These are phyloP conservation scores for Syritta pipiens DNA, from an alignment of 2,888 invertebrate species.

Conservation along the genomic window DNA sequence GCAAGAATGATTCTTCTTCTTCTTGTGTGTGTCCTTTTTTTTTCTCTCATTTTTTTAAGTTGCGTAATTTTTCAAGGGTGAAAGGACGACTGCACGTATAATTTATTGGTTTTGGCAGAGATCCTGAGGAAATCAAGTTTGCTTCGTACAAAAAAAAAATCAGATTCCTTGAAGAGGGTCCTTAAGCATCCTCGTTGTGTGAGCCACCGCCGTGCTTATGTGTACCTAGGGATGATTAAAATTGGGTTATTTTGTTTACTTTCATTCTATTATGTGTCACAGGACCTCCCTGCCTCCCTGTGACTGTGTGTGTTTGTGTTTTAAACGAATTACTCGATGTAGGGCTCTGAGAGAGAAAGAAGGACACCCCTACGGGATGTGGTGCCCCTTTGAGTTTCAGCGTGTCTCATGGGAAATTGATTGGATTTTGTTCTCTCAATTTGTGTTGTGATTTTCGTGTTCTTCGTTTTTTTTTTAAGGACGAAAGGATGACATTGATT, in stretches of 20 bases:
- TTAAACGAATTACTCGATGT: slow-evolving; percentile 47
- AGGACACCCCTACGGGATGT: slow-evolving; percentile 25
- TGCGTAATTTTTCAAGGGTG: slow-evolving; percentile 57
- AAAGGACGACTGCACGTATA: slow-evolving; percentile 36
- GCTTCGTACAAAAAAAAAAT: slow-evolving; percentile 7
- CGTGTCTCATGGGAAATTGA: slow-evolving; percentile 56
- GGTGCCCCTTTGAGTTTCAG: not conserved
- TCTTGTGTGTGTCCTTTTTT: not conserved
- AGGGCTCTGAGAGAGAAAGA: not conserved
- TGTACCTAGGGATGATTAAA: slow-evolving; percentile 68
- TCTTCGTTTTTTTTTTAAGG: slow-evolving; percentile 13
- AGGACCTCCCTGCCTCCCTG: not conserved
- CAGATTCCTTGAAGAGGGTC: slow-evolving; percentile 40
- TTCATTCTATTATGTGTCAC: slow-evolving; percentile 56
- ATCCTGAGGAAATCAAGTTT: slow-evolving; percentile 57
- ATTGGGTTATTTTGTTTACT: slow-evolving; percentile 69
- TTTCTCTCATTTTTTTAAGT: slow-evolving; percentile 40
- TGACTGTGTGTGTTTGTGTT: slow-evolving; percentile 3
- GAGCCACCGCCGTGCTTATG: slow-evolving; percentile 31
- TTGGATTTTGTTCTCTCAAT: slow-evolving; percentile 68
- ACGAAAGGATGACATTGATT: slow-evolving; percentile 49
- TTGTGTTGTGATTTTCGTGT: slow-evolving; percentile 8
- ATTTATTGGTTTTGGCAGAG: slow-evolving; percentile 1
- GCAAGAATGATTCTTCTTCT: slow-evolving; percentile 18
- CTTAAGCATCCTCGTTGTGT: slow-evolving; percentile 36